Evolutionary conservation across 2,113 vertebrate species (phyloP), one percentile per base, ranked within the genome.

Genomic region (Crotalus helleri): DNA sequence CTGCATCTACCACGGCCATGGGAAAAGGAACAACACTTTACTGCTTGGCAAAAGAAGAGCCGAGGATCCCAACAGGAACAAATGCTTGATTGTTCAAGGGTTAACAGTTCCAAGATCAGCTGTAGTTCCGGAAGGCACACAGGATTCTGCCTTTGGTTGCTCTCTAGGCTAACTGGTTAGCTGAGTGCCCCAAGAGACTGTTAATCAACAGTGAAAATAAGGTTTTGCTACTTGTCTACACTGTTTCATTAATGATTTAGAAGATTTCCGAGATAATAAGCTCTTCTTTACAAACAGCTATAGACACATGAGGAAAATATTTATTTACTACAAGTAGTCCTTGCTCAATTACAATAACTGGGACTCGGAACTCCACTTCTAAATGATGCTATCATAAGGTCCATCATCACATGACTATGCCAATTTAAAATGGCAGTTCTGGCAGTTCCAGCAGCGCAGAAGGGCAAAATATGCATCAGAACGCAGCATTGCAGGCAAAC

Each of bases 1-100:
- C 64, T 96, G 89, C n/a, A 97, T 90, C 94, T 93, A 94, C 44
- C 12, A 24, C 4, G 10, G 17, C 23, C 24, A 57, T 1, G 3
- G 6, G 29, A 21, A 5, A 74, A 57, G 24, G 39, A 91, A 85
- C 1, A 8, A 24, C 4, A 3, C 3, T 19, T 26, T 26, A 90
- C n/a, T 44, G 51, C 4, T n/a, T 92, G 33, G n/a, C 89, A 19
- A 87, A 88, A 91, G 51, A 87, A 51, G 12, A 19, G 39, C 11
- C 21, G 23, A 19, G 9, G 53, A 17, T 46, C 39, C 1, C 4
- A 55, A 39, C 21, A 19, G 29, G 87, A 10, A 88, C 87, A 17
- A 8, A 29, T 3, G 46, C 49, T 53, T 15, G 86, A 19, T 29
- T 21, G 33, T 81, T 44, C 74, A 81, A n/a, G 24, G 39, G 55